Conservation (phyloP, 35 echinoderm and acorn worm genomes). For the Holothuria glaberrima region DNA sequence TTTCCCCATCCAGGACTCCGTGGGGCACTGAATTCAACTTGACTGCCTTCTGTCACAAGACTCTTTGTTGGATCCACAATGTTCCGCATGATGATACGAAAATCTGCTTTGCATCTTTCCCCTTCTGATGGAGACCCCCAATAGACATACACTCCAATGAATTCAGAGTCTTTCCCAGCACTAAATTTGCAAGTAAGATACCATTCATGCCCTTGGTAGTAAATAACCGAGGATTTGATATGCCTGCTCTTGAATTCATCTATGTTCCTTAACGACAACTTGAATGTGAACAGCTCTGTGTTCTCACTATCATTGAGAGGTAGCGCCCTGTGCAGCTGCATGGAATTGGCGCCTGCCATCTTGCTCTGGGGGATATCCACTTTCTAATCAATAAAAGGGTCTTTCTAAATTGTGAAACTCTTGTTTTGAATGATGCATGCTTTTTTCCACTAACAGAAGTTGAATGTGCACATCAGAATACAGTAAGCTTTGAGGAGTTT, state of each 20-base stretch:
- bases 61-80: conserved; percentile 86
- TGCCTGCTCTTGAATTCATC: conserved; percentile 73
- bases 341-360: conserved; percentile 65
- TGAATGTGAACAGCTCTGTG: conserved; percentile 91
- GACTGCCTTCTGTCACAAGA: conserved; percentile 84
- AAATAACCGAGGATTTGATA: conserved; percentile 72
- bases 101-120: conserved; percentile 82
- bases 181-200: conserved; percentile 78
- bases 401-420: no score
- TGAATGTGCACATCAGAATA: no score
- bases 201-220: conserved; percentile 96
- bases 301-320: conserved; percentile 91
- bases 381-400: neutral
- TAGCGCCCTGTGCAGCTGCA: conserved; percentile 78
- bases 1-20: conserved; percentile 91
- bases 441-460: no score
- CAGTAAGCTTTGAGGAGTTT: no score
- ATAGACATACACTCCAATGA: conserved; percentile 87
- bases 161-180: conserved; percentile 62
- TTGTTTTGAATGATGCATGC: no score
- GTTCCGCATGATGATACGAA: conserved; percentile 87
- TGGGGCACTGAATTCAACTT: conserved; percentile 90
- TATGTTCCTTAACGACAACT: conserved; percentile 71
- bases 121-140: conserved; percentile 77
- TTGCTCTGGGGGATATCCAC: conserved; percentile 4